phyloP scores from a whole-genome alignment of 2,888 invertebrate genomes.

The Zygaena filipendulae region DNA sequence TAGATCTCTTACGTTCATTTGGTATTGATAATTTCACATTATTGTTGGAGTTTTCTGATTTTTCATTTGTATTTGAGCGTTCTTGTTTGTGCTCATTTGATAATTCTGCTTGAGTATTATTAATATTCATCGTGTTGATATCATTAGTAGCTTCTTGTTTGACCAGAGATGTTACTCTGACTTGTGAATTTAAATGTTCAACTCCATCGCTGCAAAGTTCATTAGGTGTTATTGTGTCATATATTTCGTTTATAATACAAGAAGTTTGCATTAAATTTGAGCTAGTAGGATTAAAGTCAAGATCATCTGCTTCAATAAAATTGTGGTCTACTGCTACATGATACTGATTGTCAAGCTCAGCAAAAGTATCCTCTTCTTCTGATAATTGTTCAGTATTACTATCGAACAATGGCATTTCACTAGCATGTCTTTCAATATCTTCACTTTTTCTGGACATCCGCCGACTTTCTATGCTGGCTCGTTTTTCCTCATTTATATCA shows the following conservation, averaged over 20 bases:
- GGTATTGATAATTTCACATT: slow-evolving; percentile 23
- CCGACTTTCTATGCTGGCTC: slow-evolving; percentile 18
- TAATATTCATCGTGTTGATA: not conserved
- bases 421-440: slow-evolving; percentile 10
- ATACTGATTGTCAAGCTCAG: slow-evolving; percentile 54
- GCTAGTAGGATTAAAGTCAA: slow-evolving; percentile 3
- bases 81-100: too few relatives aligned
- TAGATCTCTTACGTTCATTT: slow-evolving; percentile 44
- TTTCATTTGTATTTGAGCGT: slow-evolving; percentile 18
- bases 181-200: not conserved
- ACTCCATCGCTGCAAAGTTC: not conserved
- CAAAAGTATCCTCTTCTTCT: slow-evolving; percentile 55
- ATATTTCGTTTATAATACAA: too few relatives aligned
- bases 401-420: slow-evolving; percentile 28
- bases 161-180: not conserved
- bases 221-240: too few relatives aligned
- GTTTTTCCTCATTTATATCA: slow-evolving; percentile 20
- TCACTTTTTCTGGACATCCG: slow-evolving; percentile 14
- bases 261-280: not conserved
- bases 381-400: slow-evolving; percentile 33
- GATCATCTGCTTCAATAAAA: slow-evolving; percentile 40
- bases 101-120: not conserved
- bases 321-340: slow-evolving; percentile 59
- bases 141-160: not conserved
- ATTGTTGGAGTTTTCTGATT: slow-evolving; percentile 19